A percentile compares a stretch with the other conserved stretches of the same genome.
phyloP scores from a whole-genome alignment of 2,888 invertebrate species.

The Thyatira batis region DNA sequence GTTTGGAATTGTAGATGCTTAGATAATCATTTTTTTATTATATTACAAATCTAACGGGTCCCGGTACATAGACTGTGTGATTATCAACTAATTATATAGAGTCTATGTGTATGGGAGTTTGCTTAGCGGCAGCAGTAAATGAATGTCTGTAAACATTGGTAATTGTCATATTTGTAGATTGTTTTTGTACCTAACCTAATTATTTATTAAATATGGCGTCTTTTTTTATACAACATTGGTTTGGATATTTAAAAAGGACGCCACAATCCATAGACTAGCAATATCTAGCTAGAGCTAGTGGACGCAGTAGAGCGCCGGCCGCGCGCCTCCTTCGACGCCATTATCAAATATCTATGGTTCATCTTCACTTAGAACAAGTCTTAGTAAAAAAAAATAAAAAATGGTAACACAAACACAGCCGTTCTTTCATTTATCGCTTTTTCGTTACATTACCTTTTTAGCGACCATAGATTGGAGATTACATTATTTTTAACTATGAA shows the following conservation, averaged over 20 bases:
- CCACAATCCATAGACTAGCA: conserved; percentile 41
- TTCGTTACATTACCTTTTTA: conserved; percentile 58
- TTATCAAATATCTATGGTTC: conserved; percentile 70
- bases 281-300: conserved; percentile 59
- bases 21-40: conserved; percentile 5
- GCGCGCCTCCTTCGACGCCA: conserved; percentile 73
- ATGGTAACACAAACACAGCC: conserved; percentile 76
- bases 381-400: conserved; percentile 70
- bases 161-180: conserved; percentile 39
- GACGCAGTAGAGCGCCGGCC: conserved; percentile 64
- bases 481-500: conserved; percentile 48
- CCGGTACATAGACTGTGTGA: conserved; percentile 9
- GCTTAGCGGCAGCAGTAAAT: conserved; percentile 59
- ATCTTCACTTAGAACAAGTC: conserved; percentile 77
- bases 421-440: conserved; percentile 80
- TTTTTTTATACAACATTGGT: conserved; percentile 33
- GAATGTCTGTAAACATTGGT: conserved; percentile 45
- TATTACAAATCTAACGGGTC: conserved; percentile 1
- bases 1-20: conserved; percentile 35
- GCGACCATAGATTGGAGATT: conserved; percentile 46
- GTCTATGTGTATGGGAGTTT: conserved; percentile 53
- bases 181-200: conserved; percentile 53
- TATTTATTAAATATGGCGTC: conserved; percentile 49
- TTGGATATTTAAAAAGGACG: conserved; percentile 20
- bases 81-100: not conserved